Evolutionary conservation across 2,797 vertebrate species (phyloP).

Genomic region (Echeneis naucrates): DNA sequence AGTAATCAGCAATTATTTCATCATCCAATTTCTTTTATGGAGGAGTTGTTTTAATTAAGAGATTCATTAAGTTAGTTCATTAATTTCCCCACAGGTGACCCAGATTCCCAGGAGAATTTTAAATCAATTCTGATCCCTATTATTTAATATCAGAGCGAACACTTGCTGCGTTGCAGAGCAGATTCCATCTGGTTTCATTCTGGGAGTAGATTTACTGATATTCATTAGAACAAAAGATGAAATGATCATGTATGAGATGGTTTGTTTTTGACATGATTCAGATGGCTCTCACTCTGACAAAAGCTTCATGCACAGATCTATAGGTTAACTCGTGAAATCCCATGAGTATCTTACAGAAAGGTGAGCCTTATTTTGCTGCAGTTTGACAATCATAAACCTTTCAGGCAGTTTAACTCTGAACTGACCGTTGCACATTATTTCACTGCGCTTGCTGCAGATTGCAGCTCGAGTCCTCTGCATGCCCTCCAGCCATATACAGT

Average conservation of each 20-base stretch:
- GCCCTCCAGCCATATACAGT: slow-evolving; percentile 70
- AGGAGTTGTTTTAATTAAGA: slow-evolving; percentile 77
- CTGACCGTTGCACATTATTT: slow-evolving; percentile 60
- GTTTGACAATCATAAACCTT: slow-evolving; percentile 18
- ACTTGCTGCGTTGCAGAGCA: slow-evolving; percentile 32
- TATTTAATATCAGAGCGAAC: slow-evolving; percentile 69
- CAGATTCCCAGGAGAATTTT: slow-evolving; percentile 58
- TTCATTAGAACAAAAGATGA: slow-evolving; percentile 16
- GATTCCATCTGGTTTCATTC: slow-evolving; percentile 37
- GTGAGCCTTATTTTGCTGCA: slow-evolving; percentile 1
- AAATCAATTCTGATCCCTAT: slow-evolving; percentile 67
- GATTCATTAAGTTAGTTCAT: slow-evolving; percentile 79
- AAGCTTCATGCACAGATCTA: neutral
- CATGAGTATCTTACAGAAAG: neutral
- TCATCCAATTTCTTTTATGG: slow-evolving; percentile 67
- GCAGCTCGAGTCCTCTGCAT: slow-evolving; percentile 65
- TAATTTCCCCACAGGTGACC: slow-evolving; percentile 76
- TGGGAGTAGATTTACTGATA: slow-evolving; percentile 1
- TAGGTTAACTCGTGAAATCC: slow-evolving; percentile 11
- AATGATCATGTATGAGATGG: neutral
- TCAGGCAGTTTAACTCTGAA: slow-evolving; percentile 33
- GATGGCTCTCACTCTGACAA: neutral
- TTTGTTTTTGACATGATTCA: neutral
- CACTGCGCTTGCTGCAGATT: slow-evolving; percentile 52
- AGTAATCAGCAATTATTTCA: slow-evolving; percentile 72